Conservation (phyloP, 1,140 invertebrate genomes). For the Lepidostoma basale region DNA sequence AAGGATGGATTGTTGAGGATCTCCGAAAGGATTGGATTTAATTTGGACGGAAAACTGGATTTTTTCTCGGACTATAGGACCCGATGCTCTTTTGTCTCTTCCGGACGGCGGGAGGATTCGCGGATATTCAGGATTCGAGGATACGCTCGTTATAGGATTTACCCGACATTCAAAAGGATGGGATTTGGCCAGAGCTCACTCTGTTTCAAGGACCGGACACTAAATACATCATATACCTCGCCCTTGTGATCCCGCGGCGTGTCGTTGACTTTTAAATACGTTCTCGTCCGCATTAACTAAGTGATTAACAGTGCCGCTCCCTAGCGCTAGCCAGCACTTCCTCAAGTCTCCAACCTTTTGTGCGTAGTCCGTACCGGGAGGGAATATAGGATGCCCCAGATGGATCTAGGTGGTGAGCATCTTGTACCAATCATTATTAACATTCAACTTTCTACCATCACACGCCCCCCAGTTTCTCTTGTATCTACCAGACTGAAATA, state of each 20-base stretch:
- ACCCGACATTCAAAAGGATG: background rate
- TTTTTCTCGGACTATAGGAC: slow-evolving; percentile 9
- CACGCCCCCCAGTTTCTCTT: background rate
- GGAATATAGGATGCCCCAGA: background rate
- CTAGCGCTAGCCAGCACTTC: too few relatives aligned
- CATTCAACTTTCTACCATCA: slow-evolving; percentile 17
- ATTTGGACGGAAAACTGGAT: slow-evolving; percentile 11
- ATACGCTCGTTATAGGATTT: slow-evolving; percentile 3
- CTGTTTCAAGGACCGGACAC: too few relatives aligned
- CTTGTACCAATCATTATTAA: slow-evolving; percentile 2
- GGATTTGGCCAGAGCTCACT: background rate
- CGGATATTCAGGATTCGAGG: slow-evolving; percentile 16
- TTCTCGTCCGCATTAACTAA: too few relatives aligned
- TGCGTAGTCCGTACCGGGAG: background rate
- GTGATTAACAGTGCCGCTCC: too few relatives aligned
- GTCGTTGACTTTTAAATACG: too few relatives aligned
- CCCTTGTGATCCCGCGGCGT: too few relatives aligned
- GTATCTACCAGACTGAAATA: background rate
- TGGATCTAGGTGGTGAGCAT: slow-evolving; percentile 25
- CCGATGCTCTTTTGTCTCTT: background rate
- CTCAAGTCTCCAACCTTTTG: too few relatives aligned
- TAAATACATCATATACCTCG: too few relatives aligned
- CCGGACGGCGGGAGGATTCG: slow-evolving; percentile 13
- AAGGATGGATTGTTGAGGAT: slow-evolving; percentile 40
- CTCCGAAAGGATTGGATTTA: slow-evolving; percentile 23